Evolutionary conservation across 1,140 invertebrate genomes (phyloP), one percentile per base, ranked within the genome.

Genomic region (Brachionus rubens): DNA sequence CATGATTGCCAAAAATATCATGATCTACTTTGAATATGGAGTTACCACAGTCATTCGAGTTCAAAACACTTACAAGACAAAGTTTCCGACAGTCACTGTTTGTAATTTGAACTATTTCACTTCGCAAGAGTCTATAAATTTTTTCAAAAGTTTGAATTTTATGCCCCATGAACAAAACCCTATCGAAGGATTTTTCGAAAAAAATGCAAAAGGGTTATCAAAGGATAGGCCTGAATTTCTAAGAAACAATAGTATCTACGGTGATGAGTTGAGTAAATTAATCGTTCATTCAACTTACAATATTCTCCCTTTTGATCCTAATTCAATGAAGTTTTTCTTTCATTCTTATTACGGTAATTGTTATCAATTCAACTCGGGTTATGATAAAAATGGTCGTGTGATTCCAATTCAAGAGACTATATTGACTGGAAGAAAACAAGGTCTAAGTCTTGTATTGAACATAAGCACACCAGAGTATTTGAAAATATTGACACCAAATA

Each of bases 321-420:
- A 14, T 2, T 4, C 26, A 56, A 30, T 56, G 30, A 40, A 62
- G 10, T 62, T 40, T 40, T 19, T 40, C 40, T 19, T 19, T 62
- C 30, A 62, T 21, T 24, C 33, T 10, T n/a, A 40, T 40, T 62
- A 62, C 40, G 56, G 56, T 40, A 70, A 70, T 48, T 70, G 67
- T 21, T 70, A 16, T 24, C 40, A 47, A 47, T 70, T 70, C 9
- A 70, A 70, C 19, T 16, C 67, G 21, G 41, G 67, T 3, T 21
- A 46, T 16, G 30, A 47, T 21, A 10, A 70, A 9, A 24, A 52
- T 1, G 9, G 47, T 36, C 30, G n/a, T n/a, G n/a, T n/a, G n/a
- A n/a, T n/a, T n/a, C n/a, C n/a, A n/a, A n/a, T 70, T 0, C n/a
- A 33, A 10, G 6, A 3, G 28, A 40, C 67, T 2, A n/a, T 14